Evolutionary conservation across 2,888 invertebrate genomes (phyloP).

Genomic region (Sycophila texana): DNA sequence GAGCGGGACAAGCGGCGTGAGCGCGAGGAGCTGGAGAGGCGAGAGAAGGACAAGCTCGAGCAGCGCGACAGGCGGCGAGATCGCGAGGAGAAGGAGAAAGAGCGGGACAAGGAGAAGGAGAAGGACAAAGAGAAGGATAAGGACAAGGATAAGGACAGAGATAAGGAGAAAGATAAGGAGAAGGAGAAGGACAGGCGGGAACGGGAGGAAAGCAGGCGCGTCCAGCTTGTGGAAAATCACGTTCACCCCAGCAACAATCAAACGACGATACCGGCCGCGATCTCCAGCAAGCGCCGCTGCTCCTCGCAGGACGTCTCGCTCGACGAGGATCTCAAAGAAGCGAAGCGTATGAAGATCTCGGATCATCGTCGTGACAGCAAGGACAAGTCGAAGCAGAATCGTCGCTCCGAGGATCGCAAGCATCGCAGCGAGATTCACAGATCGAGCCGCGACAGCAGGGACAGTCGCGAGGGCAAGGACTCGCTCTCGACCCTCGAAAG

Average conservation of each 20-base stretch:
- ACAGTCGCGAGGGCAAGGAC: conserved; percentile 68
- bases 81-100: conserved; percentile 74
- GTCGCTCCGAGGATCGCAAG: conserved; percentile 73
- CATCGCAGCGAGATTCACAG: conserved; percentile 73
- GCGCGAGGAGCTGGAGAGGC: conserved; percentile 75
- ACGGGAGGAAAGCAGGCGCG: conserved; percentile 67
- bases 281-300: conserved; percentile 84
- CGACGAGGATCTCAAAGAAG: conserved; percentile 79
- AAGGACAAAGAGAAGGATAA: conserved; percentile 67
- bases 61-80: conserved; percentile 68
- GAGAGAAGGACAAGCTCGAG: conserved; percentile 71
- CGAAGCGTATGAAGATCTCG: conserved; percentile 81
- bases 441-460: conserved; percentile 72
- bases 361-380: conserved; percentile 83
- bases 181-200: conserved; percentile 72
- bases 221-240: conserved; percentile 70
- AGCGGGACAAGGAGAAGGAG: conserved; percentile 74
- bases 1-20: conserved; percentile 70
- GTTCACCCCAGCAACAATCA: conserved; percentile 63
- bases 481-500: conserved; percentile 64
- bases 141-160: conserved; percentile 65
- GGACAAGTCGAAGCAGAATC: conserved; percentile 77
- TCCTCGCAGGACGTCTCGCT: conserved; percentile 84
- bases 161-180: conserved; percentile 68
- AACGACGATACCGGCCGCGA: conserved; percentile 78